phyloP scores from a whole-genome alignment of 2,113 vertebrate species.

The Leptobrachium leishanense region DNA sequence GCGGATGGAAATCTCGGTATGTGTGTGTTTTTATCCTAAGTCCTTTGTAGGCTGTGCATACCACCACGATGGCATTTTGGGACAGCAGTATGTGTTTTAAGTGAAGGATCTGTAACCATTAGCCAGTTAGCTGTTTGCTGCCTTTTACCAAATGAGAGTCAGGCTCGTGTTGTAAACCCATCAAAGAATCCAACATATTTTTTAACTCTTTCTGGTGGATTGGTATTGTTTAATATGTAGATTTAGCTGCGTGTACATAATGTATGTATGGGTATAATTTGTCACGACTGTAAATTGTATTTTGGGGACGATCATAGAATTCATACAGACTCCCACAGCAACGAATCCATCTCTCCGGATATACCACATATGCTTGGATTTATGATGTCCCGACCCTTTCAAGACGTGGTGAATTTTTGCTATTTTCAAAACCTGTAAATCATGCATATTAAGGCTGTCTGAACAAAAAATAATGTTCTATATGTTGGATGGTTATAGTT shows the following conservation, averaged over 20 bases:
- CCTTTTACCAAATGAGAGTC: not conserved
- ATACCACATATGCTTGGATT: not conserved
- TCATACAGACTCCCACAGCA: not conserved
- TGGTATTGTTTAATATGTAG: not conserved
- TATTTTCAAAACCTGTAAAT: not conserved
- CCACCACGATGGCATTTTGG: too few species aligned
- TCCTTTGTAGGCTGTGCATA: too few species aligned
- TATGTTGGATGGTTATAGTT: not conserved
- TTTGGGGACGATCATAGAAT: not conserved
- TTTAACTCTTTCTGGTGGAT: constrained; percentile 4
- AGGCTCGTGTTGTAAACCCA: not conserved
- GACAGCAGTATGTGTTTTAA: not conserved
- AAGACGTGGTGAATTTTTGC: not conserved
- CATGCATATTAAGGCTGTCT: not conserved
- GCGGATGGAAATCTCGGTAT: not conserved
- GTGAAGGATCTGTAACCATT: not conserved
- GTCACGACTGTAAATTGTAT: not conserved
- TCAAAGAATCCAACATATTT: too few species aligned
- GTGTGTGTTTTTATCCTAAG: not conserved
- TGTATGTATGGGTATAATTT: not conserved
- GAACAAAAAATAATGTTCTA: not conserved
- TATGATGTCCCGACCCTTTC: not conserved
- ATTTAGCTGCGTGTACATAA: not conserved
- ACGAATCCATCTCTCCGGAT: not conserved
- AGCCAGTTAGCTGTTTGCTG: not conserved